phyloP scores from a whole-genome alignment of 2,888 invertebrate species.

The Coleophora deauratella region DNA sequence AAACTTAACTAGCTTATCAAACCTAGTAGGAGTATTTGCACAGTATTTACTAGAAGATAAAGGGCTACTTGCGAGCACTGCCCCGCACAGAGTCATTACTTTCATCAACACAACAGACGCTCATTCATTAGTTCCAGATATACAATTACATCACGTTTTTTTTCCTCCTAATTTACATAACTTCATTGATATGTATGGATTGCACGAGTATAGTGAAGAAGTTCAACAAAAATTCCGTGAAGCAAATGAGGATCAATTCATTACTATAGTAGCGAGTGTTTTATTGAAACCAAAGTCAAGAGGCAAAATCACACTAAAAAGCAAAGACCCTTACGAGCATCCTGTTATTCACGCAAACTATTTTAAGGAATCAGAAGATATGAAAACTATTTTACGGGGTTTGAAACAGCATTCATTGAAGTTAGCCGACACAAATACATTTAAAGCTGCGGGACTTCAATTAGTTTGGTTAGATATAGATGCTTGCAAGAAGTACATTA shows the following conservation, averaged over 20 bases:
- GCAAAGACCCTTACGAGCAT: constrained; percentile 77
- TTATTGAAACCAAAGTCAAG: constrained; percentile 79
- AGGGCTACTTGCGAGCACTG: constrained; percentile 61
- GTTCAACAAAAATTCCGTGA: constrained; percentile 27
- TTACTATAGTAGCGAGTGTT: constrained; percentile 67
- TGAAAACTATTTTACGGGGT: constrained; percentile 35
- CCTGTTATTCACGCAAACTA: constrained; percentile 79
- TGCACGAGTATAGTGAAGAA: constrained; percentile 34
- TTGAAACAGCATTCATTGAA: constrained; percentile 30
- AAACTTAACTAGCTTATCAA: constrained; percentile 24
- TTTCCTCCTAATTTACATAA: constrained; percentile 32
- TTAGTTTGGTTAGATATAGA: constrained; percentile 40
- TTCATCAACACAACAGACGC: constrained; percentile 45
- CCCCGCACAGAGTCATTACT: constrained; percentile 40
- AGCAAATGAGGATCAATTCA: constrained; percentile 32
- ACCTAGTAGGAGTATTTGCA: constrained; percentile 35
- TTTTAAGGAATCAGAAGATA: constrained; percentile 70
- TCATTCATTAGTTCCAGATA: constrained; percentile 35
- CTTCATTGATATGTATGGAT: constrained; percentile 30
- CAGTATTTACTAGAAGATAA: constrained; percentile 59
- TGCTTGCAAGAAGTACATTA: constrained; percentile 33
- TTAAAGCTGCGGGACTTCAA: constrained; percentile 33
- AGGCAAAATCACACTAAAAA: constrained; percentile 78
- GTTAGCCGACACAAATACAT: constrained; percentile 35
- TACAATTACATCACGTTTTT: constrained; percentile 41